Evolutionary conservation across 2,888 invertebrate species (phyloP).

Genomic region (Esperia sulphurella): DNA sequence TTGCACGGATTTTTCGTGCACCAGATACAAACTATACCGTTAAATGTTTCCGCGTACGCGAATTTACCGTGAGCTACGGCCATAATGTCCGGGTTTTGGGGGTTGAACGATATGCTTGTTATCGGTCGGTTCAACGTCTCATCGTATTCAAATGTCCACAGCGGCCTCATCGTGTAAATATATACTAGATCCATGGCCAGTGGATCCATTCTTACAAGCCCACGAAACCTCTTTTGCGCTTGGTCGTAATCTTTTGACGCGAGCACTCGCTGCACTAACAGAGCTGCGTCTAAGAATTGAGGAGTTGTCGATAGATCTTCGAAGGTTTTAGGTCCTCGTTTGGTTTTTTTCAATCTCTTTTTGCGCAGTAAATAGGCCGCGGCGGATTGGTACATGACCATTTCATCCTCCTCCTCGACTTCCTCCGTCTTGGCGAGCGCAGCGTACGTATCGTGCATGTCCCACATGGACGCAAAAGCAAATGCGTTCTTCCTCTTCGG

Average conservation of each 20-base stretch:
- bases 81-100: slow-evolving; percentile 83
- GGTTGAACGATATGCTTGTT: slow-evolving; percentile 82
- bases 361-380: slow-evolving; percentile 48
- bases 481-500: slow-evolving; percentile 76
- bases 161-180: slow-evolving; percentile 81
- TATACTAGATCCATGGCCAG: slow-evolving; percentile 82
- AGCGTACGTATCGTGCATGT: slow-evolving; percentile 86
- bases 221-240: slow-evolving; percentile 85
- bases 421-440: slow-evolving; percentile 46
- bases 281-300: slow-evolving; percentile 80
- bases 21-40: slow-evolving; percentile 87
- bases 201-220: slow-evolving; percentile 81
- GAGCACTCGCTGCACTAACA: slow-evolving; percentile 85
- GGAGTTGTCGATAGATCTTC: slow-evolving; percentile 43
- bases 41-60: slow-evolving; percentile 73
- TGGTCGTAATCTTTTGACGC: slow-evolving; percentile 82
- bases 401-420: slow-evolving; percentile 59
- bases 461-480: slow-evolving; percentile 86
- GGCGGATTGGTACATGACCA: slow-evolving; percentile 67
- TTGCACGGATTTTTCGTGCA: slow-evolving; percentile 88
- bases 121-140: slow-evolving; percentile 78
- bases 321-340: slow-evolving; percentile 26
- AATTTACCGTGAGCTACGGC: slow-evolving; percentile 88
- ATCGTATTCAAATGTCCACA: slow-evolving; percentile 83
- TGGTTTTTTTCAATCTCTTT: slow-evolving; percentile 30